phyloP scores from a whole-genome alignment of 2,888 invertebrate species.

The Caenorhabditis sp. region DNA sequence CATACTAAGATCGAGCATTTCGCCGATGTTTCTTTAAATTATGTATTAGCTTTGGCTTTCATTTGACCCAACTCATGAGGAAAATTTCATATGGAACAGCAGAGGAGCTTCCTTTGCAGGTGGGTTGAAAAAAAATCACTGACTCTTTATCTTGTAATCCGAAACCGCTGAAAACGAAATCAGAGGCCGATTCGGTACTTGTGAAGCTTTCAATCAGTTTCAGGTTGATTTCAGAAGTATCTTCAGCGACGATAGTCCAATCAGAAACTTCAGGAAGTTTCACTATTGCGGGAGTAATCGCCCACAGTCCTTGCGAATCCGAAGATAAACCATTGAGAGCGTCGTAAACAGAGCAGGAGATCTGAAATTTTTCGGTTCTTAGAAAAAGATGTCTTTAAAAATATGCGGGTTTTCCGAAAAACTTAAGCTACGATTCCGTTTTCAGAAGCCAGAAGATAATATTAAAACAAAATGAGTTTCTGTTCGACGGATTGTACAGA shows the following conservation, averaged over 20 bases:
- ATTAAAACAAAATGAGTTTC: background rate
- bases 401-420: too few relatives aligned
- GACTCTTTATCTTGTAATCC: slow-evolving; percentile 83
- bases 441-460: background rate
- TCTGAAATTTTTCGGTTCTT: slow-evolving; percentile 6
- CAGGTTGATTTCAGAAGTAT: slow-evolving; percentile 42
- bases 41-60: too few relatives aligned
- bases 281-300: slow-evolving; percentile 44
- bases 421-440: too few relatives aligned
- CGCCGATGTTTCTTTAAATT: too few relatives aligned
- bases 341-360: slow-evolving; percentile 38
- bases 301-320: slow-evolving; percentile 52
- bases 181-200: background rate
- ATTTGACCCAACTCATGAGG: too few relatives aligned
- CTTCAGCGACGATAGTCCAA: slow-evolving; percentile 50
- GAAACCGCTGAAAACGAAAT: slow-evolving; percentile 64
- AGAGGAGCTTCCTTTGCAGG: too few relatives aligned
- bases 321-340: slow-evolving; percentile 35
- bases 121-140: slow-evolving; percentile 84
- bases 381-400: background rate
- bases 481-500: background rate
- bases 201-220: slow-evolving; percentile 12
- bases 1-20: too few relatives aligned
- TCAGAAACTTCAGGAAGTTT: slow-evolving; percentile 26
- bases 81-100: too few relatives aligned